Evolutionary conservation across 2,888 invertebrate genomes (phyloP), one percentile per base, ranked within the genome.

Genomic region (Nezara viridula): DNA sequence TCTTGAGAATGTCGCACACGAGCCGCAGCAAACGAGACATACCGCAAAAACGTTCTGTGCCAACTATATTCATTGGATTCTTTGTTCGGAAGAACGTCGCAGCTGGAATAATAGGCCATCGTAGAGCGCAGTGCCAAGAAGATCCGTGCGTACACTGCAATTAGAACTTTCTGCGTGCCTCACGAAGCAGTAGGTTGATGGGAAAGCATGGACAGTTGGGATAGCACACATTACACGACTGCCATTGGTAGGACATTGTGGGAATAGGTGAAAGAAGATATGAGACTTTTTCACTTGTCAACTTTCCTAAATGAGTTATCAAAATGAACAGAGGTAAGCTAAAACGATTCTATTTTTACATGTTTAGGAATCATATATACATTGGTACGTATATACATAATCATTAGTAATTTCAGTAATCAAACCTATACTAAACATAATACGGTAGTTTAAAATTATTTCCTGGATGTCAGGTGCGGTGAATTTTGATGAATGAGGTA

Each of bases 61-160:
- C 60, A 60, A 60, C 4, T 60, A 27, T 60, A 60, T 60, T 60
- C 60, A 60, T 60, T 60, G 60, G 27, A 27, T 60, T 10, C 60
- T 60, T 60, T 60, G 27, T 60, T n/a, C 7, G 55, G 10, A 55
- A 55, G 55, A 50, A 50, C 21, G 55, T 9, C n/a, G n/a, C 9
- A n/a, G 55, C 24, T 2, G n/a, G 55, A 60, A 27, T 60, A 60
- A 27, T 60, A 60, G 60, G 60, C 60, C 60, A 27, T 60, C 60
- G 60, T 4, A 14, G 27, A 14, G 24, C 3, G 60, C 60, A n/a
- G 60, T 60, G 60, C 60, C 60, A 60, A 27, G 2, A 2, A 60
- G 60, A 27, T 60, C 60, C 60, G 60, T 27, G 60, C 60, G 60
- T 60, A 60, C 27, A 60, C 60, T 60, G 27, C 60, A 60, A 60